Base-by-base conservation (phyloP, 2,797 vertebrate genomes). In the Coregonus sp. region DNA sequence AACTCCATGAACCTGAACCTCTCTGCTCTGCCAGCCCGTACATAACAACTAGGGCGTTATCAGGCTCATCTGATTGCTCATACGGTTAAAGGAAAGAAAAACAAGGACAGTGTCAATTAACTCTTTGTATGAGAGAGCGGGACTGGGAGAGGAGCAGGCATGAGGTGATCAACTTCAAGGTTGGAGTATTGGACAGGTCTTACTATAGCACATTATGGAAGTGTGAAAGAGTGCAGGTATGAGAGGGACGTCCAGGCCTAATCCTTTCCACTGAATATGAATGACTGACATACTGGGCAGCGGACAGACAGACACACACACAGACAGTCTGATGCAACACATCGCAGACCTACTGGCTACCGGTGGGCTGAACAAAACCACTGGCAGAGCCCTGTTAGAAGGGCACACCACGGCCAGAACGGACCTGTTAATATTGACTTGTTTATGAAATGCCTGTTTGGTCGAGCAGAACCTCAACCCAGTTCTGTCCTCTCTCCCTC, bases 381-480 rank as follows among this genome's bases (percentile, higher is more conserved):
- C 81, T 51, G 74, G 76, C 75, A 71, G 79, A 81, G 75, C 63
- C 82, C 86, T 72, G 73, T 75, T 77, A 68, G 59, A 80, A 78
- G 68, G 78, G 47, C 9, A 85, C 40, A 72, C 83, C 83, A 80
- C 11, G 12, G 71, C 15, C 3, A 72, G 40, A 73, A 40, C 76
- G 14, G 74, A 47, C 56, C 72, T 81, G 82, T 91, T 85, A 90
- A 92, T 89, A 79, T 90, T 92, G 89, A 66, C 93, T 87, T 12
- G 33, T 85, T 93, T 89, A 88, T 93, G 77, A 92, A 94, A 89
- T 80, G 82, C 76, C 79, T 73, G 76, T 86, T 85, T 86, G 83
- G 88, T 87, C 81, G 78, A 75, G 18, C 69, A 68, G 87, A 87
- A 91, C 89, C 77, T 76, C 14, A 51, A 85, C 69, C 79, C n/a